Base-by-base conservation (phyloP, 2,113 vertebrate species). In the Prinia subflava region DNA sequence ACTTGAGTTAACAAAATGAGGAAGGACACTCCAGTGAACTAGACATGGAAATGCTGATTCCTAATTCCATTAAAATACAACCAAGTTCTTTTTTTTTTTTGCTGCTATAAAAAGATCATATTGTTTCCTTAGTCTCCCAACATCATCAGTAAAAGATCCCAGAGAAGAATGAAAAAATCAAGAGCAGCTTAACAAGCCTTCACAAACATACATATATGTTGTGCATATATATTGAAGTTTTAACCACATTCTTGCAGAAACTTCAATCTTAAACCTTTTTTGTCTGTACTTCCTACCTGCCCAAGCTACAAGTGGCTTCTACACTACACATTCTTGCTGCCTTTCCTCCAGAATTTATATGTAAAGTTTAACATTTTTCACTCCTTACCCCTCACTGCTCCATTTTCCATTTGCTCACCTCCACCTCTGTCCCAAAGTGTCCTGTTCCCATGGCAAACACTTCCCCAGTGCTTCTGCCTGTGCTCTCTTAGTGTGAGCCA, bases 11-110 rank as follows among this genome's bases (percentile, higher is more conserved):
- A 92, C 71, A 90, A 95, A 95, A 97, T 90, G 91, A 93, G 94
- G 96, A 97, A 96, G 91, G 73, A 88, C 88, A n/a, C 78, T 86
- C 41, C 41, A 90, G 64, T 22, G 64, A 96, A 83, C 76, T 8
- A 81, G 20, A 68, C 95, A 84, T 94, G 96, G 96, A 97, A 96
- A 97, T 30, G 90, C 70, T 94, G 91, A 97, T 87, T 91, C 87
- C 73, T 92, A 83, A 77, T 95, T 89, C 95, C 56, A 83, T 92
- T 91, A 92, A 83, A 78, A 90, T 30, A 67, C 7, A 90, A 84
- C 68, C 4, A 31, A 90, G 60, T 90, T 78, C 44, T 47, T 2
- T 41, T 69, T 75, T 11, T 78, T 70, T 16, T 27, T 17, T 2
- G 4, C 5, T 64, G 73, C 79, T 95, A 93, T 83, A 92, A 90